Evolutionary conservation across 2,888 invertebrate species (phyloP), one percentile per base, ranked within the genome.

Genomic region (Harpalus rufipes): DNA sequence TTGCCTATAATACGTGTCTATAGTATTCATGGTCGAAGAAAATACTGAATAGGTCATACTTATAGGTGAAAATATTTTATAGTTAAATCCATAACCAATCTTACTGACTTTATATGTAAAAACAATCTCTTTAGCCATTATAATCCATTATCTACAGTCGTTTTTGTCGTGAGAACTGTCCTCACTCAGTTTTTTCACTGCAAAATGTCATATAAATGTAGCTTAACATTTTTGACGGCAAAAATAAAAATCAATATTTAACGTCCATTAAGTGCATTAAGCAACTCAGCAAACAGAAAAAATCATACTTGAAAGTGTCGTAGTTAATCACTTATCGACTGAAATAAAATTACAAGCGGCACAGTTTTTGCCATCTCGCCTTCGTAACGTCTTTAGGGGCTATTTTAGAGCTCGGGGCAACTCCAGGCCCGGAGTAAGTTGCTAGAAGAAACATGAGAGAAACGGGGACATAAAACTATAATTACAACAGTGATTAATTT

Each of bases 261-360:
- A 68, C 68, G n/a, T 25, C 39, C 39, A 68, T 68, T 32, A 39
- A 68, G 68, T 68, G 39, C 39, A 68, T 68, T 68, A 25, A 68
- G 32, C 68, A 68, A 68, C 68, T 68, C 32, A 68, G n/a, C 68
- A 68, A 68, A 68, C 39, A 39, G 39, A 39, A 68, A 68, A 68
- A 68, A 68, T 68, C 68, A 32, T 68, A 68, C 68, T 68, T 32
- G 56, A 58, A 78, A 78, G 32, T 58, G 78, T 78, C 78, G 56
- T 25, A 58, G 78, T 58, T 56, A 58, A 78, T 58, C 58, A 25
- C 25, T 78, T 78, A 56, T 78, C 58, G 21, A 21, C 14, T 7
- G 56, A 58, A 78, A 78, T 56, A 78, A 78, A 78, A 78, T 78
- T 78, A 78, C 58, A 21, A 58, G 56, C 32, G 78, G 16, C 58